phyloP scores from a whole-genome alignment of 2,113 vertebrate species.

The Phoenicopterus ruber region DNA sequence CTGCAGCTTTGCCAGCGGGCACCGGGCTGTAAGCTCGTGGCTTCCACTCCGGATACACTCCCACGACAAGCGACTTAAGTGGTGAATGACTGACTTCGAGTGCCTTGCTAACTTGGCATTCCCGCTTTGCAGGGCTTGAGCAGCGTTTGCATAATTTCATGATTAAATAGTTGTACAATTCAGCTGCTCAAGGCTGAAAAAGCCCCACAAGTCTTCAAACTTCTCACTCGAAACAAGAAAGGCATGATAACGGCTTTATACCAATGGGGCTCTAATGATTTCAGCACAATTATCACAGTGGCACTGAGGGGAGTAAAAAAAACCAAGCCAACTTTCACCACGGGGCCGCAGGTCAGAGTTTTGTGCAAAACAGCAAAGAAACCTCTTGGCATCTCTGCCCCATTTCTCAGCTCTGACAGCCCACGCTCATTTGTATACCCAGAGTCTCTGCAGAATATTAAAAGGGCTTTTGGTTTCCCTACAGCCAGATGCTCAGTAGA shows the following conservation, averaged over 20 bases:
- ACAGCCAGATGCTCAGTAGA: conserved; percentile 56
- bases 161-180: not conserved
- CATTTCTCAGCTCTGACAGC: conserved; percentile 32
- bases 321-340: not conserved
- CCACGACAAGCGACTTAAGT: rapidly evolving
- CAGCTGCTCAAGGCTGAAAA: not conserved
- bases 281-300: not conserved
- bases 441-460: conserved; percentile 36
- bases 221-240: not conserved
- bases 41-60: not conserved
- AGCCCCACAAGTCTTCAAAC: not conserved
- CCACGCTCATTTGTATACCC: not conserved
- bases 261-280: not conserved
- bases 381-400: conserved; percentile 19
- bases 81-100: not conserved
- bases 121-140: not conserved
- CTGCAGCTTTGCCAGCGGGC: not conserved
- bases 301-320: not conserved
- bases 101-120: not conserved
- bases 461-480: conserved; percentile 22
- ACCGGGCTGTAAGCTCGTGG: not conserved
- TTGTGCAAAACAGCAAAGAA: not conserved
- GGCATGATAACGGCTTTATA: not conserved
- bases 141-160: not conserved
- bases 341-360: not conserved